phyloP scores from a whole-genome alignment of 2,113 vertebrate species.

The Cacatua alba region DNA sequence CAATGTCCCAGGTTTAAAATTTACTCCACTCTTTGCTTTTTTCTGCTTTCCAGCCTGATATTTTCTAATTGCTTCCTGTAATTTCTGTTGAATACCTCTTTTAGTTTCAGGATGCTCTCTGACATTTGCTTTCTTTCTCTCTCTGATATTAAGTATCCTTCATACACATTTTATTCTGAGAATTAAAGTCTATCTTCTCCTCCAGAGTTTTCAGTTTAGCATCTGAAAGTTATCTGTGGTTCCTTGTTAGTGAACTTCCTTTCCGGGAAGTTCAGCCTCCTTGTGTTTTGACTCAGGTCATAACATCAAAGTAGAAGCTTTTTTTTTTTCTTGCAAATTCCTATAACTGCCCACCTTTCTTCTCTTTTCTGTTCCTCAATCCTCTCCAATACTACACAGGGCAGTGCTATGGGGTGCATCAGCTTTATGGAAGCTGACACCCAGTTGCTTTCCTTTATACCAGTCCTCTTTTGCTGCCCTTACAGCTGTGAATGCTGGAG shows the following conservation, averaged over 20 bases:
- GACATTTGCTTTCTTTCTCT: conserved; percentile 48
- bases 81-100: conserved; percentile 11
- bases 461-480: not conserved
- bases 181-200: conserved; percentile 45
- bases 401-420: not conserved
- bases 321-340: conserved; percentile 35
- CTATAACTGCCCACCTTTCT: conserved; percentile 4
- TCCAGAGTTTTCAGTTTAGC: conserved; percentile 41
- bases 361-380: not conserved
- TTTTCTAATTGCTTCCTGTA: not conserved
- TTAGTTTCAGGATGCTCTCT: conserved; percentile 8
- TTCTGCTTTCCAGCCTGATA: not conserved
- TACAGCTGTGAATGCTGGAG: not conserved
- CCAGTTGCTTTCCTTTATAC: not conserved
- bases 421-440: not conserved
- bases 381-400: not conserved
- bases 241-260: conserved; percentile 52
- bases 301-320: not conserved
- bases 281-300: conserved; percentile 57
- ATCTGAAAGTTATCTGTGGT: conserved; percentile 44
- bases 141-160: not conserved
- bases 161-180: conserved; percentile 1
- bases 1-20: not conserved
- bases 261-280: conserved; percentile 55
- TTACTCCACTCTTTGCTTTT: not conserved